These are phyloP conservation scores for Campylomormyrus numenius DNA, from an alignment of 2,113 vertebrate species.

Conservation along the genomic window DNA sequence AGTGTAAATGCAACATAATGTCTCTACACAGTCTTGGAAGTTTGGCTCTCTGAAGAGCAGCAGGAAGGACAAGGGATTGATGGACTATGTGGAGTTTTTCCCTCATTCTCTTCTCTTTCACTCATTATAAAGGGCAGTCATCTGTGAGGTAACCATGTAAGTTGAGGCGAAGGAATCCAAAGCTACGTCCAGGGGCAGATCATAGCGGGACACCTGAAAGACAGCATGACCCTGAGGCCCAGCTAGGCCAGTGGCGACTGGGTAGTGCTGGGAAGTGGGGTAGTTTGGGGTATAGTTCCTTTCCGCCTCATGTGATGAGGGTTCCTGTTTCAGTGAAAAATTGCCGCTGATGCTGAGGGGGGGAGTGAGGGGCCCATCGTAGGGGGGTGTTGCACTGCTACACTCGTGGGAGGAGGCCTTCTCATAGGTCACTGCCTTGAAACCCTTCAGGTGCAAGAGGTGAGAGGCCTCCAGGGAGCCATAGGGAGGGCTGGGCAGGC, in stretches of 20 bases:
- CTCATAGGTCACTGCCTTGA: constrained; percentile 74
- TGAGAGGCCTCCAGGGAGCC: constrained; percentile 82
- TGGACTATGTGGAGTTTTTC: not conserved
- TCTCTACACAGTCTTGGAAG: constrained; percentile 31
- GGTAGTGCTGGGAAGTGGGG: constrained; percentile 61
- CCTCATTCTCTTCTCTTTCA: constrained; percentile 37
- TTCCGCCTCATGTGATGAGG: constrained; percentile 75
- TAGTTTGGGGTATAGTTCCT: constrained; percentile 65
- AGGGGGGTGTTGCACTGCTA: constrained; percentile 72
- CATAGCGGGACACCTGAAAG: constrained; percentile 73
- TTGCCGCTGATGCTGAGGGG: constrained; percentile 89
- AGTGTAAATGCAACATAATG: constrained; percentile 36
- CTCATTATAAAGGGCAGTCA: constrained; percentile 77
- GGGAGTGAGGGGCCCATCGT: constrained; percentile 86
- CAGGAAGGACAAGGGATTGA: constrained; percentile 27
- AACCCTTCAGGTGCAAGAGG: constrained; percentile 82
- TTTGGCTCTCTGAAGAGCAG: constrained; percentile 7
- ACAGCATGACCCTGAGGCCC: constrained; percentile 69
- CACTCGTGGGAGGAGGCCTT: constrained; percentile 70
- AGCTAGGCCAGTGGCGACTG: constrained; percentile 56
- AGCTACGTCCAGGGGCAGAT: constrained; percentile 79
- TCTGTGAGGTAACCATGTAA: constrained; percentile 69
- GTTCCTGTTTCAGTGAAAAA: constrained; percentile 88
- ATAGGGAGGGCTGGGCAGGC: constrained; percentile 90
- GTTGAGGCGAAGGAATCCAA: constrained; percentile 74